phyloP scores from a whole-genome alignment of 1,140 invertebrate genomes.

The Nomia melanderi region DNA sequence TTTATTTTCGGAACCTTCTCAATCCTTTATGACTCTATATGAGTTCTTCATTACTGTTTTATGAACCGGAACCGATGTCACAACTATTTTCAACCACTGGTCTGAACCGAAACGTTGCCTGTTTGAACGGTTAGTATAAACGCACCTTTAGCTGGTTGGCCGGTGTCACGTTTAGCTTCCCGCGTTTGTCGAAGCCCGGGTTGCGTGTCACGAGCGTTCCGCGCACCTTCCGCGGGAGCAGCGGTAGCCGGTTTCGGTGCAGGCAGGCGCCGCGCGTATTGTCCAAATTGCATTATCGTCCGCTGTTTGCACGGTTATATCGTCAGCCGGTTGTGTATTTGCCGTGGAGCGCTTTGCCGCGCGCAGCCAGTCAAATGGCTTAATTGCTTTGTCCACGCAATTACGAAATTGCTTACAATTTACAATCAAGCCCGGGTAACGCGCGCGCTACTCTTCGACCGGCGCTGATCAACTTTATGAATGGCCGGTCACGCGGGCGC shows the following conservation, averaged over 20 bases:
- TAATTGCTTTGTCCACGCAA: constrained; percentile 76
- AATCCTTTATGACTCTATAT: too few relatives aligned
- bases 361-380: constrained; percentile 72
- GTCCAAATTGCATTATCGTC: constrained; percentile 75
- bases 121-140: too few relatives aligned
- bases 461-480: constrained; percentile 43
- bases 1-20: too few relatives aligned
- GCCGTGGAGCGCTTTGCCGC: constrained; percentile 60
- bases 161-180: constrained; percentile 40
- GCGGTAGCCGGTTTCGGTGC: constrained; percentile 21
- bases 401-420: constrained; percentile 78
- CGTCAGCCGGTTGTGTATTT: constrained; percentile 68
- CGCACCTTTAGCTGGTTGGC: too few relatives aligned
- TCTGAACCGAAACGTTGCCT: too few relatives aligned
- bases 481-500: not conserved
- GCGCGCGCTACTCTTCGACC: constrained; percentile 26
- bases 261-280: constrained; percentile 67
- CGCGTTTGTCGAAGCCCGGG: constrained; percentile 52
- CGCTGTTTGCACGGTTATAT: constrained; percentile 71
- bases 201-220: constrained; percentile 36
- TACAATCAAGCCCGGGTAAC: constrained; percentile 68
- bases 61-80: too few relatives aligned
- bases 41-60: too few relatives aligned
- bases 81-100: too few relatives aligned
- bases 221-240: constrained; percentile 50